Conservation (phyloP, 2,797 vertebrate species). For the Xenopus petersii region DNA sequence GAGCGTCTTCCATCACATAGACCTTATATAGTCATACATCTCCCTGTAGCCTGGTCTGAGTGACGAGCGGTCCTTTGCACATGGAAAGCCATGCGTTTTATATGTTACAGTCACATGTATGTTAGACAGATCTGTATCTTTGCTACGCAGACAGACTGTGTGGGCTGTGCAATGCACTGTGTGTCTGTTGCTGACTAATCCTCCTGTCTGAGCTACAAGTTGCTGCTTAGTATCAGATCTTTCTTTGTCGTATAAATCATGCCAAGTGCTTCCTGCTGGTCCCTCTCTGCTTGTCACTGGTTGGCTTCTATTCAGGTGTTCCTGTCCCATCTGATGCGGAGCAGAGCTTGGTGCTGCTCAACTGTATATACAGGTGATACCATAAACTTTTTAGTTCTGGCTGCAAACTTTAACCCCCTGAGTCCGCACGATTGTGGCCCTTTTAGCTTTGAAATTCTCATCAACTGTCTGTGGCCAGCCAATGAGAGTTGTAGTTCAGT, state of each 20-base stretch:
- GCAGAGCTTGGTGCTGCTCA: slow-evolving; percentile 16
- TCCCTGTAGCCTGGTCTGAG: background rate
- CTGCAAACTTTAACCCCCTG: too few species aligned
- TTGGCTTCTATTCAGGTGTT: slow-evolving; percentile 15
- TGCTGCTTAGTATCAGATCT: slow-evolving; percentile 32
- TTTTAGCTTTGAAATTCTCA: too few species aligned
- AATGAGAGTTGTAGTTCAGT: too few species aligned
- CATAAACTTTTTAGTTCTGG: background rate
- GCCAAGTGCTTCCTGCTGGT: slow-evolving; percentile 21
- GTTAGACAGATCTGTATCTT: background rate
- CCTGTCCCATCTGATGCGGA: slow-evolving; percentile 27
- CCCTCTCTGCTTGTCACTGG: slow-evolving; percentile 17
- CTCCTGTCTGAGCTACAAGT: background rate
- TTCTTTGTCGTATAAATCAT: slow-evolving; percentile 20
- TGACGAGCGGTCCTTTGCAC: background rate
- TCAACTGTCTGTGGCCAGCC: too few species aligned
- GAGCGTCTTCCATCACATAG: background rate
- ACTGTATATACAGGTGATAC: slow-evolving; percentile 20
- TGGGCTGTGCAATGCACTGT: too few species aligned
- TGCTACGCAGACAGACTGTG: too few species aligned
- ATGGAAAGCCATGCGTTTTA: background rate
- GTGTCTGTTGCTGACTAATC: too few species aligned
- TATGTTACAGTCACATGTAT: background rate
- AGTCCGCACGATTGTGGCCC: too few species aligned
- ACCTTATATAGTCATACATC: slow-evolving; percentile 39